phyloP scores from a whole-genome alignment of 2,797 vertebrate genomes.

The Crenuchus spilurus region DNA sequence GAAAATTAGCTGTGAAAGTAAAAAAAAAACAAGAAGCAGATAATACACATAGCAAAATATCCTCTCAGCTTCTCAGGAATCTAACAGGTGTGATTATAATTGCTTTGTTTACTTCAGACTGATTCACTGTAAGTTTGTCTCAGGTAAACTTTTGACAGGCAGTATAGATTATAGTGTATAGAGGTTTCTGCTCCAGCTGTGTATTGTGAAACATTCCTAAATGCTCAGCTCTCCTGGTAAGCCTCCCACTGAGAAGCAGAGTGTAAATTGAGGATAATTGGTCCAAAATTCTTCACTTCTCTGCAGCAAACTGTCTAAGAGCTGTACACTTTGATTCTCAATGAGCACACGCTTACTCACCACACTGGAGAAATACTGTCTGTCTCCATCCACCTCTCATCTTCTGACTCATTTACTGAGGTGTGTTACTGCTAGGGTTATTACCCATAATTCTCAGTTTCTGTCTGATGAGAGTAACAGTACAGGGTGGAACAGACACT shows the following conservation, averaged over 20 bases:
- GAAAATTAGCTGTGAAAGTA: background rate
- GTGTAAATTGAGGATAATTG: conserved; percentile 5
- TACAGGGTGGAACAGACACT: background rate
- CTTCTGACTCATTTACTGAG: background rate
- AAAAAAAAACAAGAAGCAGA: background rate
- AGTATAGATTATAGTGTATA: background rate
- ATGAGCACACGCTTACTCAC: background rate
- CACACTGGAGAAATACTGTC: background rate
- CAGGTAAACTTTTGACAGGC: conserved; percentile 52
- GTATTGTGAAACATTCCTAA: background rate
- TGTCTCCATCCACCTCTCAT: background rate
- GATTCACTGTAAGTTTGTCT: conserved; percentile 53
- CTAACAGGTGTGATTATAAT: background rate
- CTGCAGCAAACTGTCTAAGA: background rate
- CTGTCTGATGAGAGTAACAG: background rate
- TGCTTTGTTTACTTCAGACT: background rate
- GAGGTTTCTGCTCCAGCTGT: background rate
- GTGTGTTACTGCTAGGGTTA: background rate
- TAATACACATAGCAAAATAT: background rate
- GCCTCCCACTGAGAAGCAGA: conserved; percentile 8
- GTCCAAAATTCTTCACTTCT: background rate
- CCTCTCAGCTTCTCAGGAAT: conserved; percentile 31
- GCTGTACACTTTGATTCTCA: background rate
- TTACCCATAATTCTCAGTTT: background rate
- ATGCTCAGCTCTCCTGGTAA: background rate